A percentile compares a stretch with the other conserved stretches of the same genome.
These are phyloP conservation scores for Gerris lacustris DNA, from an alignment of 2,888 invertebrate genomes.

Conservation along the genomic window DNA sequence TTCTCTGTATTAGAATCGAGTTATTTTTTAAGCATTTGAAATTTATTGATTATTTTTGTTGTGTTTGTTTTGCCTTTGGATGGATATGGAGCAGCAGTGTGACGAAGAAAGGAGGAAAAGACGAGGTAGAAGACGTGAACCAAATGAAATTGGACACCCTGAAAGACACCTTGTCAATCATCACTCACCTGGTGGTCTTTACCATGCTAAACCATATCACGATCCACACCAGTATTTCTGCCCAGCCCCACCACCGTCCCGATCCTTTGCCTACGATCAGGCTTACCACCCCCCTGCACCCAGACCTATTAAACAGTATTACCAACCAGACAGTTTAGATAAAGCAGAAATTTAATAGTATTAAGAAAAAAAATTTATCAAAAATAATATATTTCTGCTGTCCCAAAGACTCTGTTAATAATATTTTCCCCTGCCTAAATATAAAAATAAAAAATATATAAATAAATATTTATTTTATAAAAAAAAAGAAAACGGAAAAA, in stretches of 20 bases:
- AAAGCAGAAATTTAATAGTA: conserved; percentile 28
- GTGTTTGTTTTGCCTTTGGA: too few relatives aligned
- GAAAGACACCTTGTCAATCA: conserved; percentile 27
- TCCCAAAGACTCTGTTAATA: not conserved
- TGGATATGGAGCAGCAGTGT: conserved; percentile 20
- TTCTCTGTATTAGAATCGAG: too few relatives aligned
- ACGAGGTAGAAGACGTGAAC: not conserved
- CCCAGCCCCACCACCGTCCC: conserved; percentile 23
- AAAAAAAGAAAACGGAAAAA: too few relatives aligned
- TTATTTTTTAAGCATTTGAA: too few relatives aligned
- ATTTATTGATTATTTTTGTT: too few relatives aligned
- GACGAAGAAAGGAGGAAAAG: conserved; percentile 8
- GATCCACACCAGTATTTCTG: conserved; percentile 28
- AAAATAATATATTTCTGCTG: not conserved
- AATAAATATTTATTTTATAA: not conserved
- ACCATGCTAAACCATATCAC: conserved; percentile 4
- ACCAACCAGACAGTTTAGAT: conserved; percentile 30
- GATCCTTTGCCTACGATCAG: conserved; percentile 22
- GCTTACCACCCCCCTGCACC: conserved; percentile 21
- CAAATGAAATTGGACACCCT: conserved; percentile 11
- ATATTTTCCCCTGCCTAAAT: not conserved
- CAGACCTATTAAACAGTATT: conserved; percentile 19
- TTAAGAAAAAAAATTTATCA: not conserved
- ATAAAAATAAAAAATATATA: not conserved
- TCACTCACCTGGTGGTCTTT: not conserved